Evolutionary conservation across 1,140 invertebrate species (phyloP).

Genomic region (Babylonia areolata): DNA sequence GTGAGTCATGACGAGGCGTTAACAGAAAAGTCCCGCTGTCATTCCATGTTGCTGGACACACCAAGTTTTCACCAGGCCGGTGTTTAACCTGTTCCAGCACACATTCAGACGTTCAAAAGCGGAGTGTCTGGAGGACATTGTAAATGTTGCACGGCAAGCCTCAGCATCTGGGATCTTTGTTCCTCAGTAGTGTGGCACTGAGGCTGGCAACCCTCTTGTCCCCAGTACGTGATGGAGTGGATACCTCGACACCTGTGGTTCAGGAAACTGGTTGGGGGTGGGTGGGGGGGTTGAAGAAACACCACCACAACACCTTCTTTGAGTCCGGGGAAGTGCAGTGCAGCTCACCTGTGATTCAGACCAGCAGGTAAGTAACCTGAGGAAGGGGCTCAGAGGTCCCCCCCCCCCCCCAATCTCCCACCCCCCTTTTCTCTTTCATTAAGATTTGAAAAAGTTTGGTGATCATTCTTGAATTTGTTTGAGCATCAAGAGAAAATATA

Average conservation of each 20-base stretch:
- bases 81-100: slow-evolving; percentile 22
- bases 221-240: slow-evolving; percentile 36
- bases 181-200: slow-evolving; percentile 36
- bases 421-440: neutral
- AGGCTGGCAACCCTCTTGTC: slow-evolving; percentile 18
- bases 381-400: neutral
- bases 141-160: slow-evolving; percentile 8
- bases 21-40: slow-evolving; percentile 13
- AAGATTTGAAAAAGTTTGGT: too few species aligned
- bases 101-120: slow-evolving; percentile 26
- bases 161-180: slow-evolving; percentile 42
- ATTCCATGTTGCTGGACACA: slow-evolving; percentile 33
- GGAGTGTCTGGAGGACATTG: slow-evolving; percentile 36
- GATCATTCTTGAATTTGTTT: too few species aligned
- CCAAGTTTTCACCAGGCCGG: slow-evolving; percentile 31
- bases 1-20: neutral
- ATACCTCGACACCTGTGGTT: slow-evolving; percentile 39
- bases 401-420: neutral
- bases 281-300: neutral
- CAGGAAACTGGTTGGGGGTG: too few species aligned
- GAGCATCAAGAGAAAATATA: too few species aligned
- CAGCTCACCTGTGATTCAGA: neutral
- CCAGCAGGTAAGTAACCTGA: neutral
- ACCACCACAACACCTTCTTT: neutral
- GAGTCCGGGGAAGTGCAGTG: neutral